Evolutionary conservation across 2,888 invertebrate genomes (phyloP).

Genomic region (Lysandra bellargus): DNA sequence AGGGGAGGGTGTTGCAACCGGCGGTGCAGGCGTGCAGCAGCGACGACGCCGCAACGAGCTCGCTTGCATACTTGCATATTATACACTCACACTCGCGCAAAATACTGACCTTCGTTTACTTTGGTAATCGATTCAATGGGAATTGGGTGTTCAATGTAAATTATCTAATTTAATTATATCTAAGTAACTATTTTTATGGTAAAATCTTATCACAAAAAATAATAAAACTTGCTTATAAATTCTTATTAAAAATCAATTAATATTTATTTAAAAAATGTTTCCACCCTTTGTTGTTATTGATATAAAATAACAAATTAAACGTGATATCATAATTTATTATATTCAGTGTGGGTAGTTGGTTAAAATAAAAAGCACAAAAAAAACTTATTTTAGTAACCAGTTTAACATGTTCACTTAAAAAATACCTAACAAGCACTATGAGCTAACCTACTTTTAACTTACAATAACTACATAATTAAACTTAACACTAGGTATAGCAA

Average conservation of each 20-base stretch:
- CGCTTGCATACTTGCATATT: conserved; percentile 78
- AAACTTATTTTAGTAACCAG: too few relatives aligned
- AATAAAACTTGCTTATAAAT: too few relatives aligned
- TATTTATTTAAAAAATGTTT: neutral
- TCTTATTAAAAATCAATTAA: too few relatives aligned
- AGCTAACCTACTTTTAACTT: neutral
- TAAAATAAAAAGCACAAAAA: too few relatives aligned
- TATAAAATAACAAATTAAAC: neutral
- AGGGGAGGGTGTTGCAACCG: conserved; percentile 80
- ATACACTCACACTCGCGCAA: conserved; percentile 73
- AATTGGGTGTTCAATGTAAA: conserved; percentile 41
- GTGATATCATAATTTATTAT: too few relatives aligned
- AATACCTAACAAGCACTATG: too few relatives aligned
- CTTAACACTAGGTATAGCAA: neutral
- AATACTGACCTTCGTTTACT: conserved; percentile 75
- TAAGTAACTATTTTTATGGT: too few relatives aligned
- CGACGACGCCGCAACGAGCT: conserved; percentile 78
- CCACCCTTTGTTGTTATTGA: neutral
- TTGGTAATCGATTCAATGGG: conserved; percentile 70
- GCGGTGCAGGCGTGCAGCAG: conserved; percentile 81
- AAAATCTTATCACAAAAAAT: too few relatives aligned
- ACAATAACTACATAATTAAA: neutral
- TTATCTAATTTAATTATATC: conserved; percentile 50
- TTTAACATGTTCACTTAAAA: too few relatives aligned
- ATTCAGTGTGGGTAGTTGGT: too few relatives aligned